Evolutionary conservation across 2,888 invertebrate species (phyloP).

Genomic region (Gandaritis pyraliata): DNA sequence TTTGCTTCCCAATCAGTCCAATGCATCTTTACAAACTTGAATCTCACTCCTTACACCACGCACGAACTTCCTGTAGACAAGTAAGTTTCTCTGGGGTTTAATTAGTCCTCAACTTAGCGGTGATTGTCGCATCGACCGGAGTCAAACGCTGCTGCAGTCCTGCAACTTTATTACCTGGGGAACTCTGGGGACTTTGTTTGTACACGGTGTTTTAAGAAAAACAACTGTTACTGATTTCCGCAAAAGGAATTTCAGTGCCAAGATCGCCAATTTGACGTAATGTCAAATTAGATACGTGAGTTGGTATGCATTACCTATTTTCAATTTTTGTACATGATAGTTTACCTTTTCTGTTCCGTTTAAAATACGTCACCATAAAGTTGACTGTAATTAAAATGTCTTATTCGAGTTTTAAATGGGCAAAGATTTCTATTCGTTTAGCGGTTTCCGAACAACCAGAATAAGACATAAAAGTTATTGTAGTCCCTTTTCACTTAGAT

Average conservation of each 20-base stretch:
- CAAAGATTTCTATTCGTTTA: too few relatives aligned
- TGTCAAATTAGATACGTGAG: too few relatives aligned
- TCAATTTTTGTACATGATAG: too few relatives aligned
- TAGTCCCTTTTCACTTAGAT: constrained; percentile 11
- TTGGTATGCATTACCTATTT: too few relatives aligned
- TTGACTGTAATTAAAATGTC: too few relatives aligned
- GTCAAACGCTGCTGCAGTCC: constrained; percentile 48
- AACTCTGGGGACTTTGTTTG: background rate
- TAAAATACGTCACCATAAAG: too few relatives aligned
- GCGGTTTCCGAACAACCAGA: background rate
- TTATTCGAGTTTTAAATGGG: too few relatives aligned
- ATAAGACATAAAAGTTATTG: background rate
- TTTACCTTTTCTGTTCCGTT: too few relatives aligned
- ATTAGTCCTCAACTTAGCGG: constrained; percentile 77
- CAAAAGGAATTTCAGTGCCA: too few relatives aligned
- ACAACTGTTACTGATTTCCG: background rate
- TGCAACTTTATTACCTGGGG: constrained; percentile 16
- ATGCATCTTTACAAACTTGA: constrained; percentile 22
- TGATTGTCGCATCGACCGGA: constrained; percentile 64
- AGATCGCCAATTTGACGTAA: too few relatives aligned
- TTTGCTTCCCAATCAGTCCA: constrained; percentile 6
- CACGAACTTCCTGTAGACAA: constrained; percentile 56
- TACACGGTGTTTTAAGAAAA: background rate
- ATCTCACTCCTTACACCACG: constrained; percentile 42
- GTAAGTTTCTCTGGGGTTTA: constrained; percentile 68